Base-by-base conservation (phyloP, 2,888 invertebrate genomes). In the Bombyx huttoni region DNA sequence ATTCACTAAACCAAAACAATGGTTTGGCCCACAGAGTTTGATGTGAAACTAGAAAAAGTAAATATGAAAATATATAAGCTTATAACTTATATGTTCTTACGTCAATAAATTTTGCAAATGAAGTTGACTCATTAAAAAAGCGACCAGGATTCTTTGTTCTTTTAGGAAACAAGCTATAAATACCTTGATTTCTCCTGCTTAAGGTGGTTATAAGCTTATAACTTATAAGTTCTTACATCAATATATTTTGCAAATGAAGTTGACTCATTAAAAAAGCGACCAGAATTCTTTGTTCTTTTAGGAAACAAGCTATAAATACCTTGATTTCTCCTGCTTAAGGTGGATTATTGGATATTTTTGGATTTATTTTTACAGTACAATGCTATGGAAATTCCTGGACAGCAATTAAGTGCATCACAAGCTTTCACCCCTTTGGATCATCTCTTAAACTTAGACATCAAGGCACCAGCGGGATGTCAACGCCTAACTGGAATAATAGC, bases 401-500 rank as follows among this genome's bases (percentile, higher is more conserved):
- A 86, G 53, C 90, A 90, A 65, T 57, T 90, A 1, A 55, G 70
- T 5, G 78, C 91, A 9, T 78, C 90, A 1, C 86, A 84, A 51
- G 90, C 91, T 0, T 51, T 60, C 7, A 81, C 84, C 1, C 75
- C 81, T 0, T 60, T 91, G 14, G 89, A 90, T 48, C 90, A 91
- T 60, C 55, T 89, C 5, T 70, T 89, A 6, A 80, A 85, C 48
- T 64, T 87, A 52, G 79, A 85, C 51, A 77, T 91, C 46, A 82
- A 83, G 54, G 81, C 89, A 0, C 71, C 81, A 46, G 71, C 89
- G 0, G 81, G 79, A 0, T 81, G 81, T 54, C 85, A 89, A 59
- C 75, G 90, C 51, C 73, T 91, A 5, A 91, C 91, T 0, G 85
- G 87, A 58, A 87, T 92, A 51, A 79, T 91, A 51, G 90, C 90